phyloP scores from a whole-genome alignment of 2,888 invertebrate species.

The Boloria selene region DNA sequence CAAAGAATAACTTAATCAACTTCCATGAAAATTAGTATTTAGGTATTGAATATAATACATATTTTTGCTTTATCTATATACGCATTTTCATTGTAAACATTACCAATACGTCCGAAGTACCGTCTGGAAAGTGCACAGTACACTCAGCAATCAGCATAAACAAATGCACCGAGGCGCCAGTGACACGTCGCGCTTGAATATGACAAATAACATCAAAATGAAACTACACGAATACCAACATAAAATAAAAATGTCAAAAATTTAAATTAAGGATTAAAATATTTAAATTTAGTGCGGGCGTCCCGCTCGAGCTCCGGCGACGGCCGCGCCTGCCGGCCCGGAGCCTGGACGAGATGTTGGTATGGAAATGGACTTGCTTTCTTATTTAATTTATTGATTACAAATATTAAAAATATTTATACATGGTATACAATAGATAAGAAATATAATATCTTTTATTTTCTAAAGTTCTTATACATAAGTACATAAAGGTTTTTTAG shows the following conservation, averaged over 20 bases:
- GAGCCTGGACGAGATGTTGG: constrained; percentile 37
- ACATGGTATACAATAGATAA: no score
- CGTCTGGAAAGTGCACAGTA: constrained; percentile 15
- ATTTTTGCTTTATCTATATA: no score
- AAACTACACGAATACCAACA: constrained; percentile 82
- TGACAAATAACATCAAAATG: constrained; percentile 82
- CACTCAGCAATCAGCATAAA: constrained; percentile 28
- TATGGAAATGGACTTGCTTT: constrained; percentile 52
- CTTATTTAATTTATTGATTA: not conserved
- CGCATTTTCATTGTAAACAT: not conserved
- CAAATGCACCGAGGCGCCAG: constrained; percentile 63
- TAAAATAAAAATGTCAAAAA: constrained; percentile 83
- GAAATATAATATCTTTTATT: no score
- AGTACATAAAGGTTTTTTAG: no score
- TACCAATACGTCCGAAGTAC: not conserved
- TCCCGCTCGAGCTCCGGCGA: constrained; percentile 61
- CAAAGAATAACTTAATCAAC: no score
- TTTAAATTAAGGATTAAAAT: constrained; percentile 83
- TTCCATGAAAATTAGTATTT: no score
- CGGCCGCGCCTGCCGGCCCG: constrained; percentile 48
- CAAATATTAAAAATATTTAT: no score
- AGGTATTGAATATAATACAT: no score
- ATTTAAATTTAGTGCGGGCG: constrained; percentile 81
- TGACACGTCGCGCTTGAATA: constrained; percentile 67
- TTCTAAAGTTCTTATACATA: no score